Evolutionary conservation across 2,797 vertebrate genomes (phyloP).

Genomic region (Propithecus perrieri): DNA sequence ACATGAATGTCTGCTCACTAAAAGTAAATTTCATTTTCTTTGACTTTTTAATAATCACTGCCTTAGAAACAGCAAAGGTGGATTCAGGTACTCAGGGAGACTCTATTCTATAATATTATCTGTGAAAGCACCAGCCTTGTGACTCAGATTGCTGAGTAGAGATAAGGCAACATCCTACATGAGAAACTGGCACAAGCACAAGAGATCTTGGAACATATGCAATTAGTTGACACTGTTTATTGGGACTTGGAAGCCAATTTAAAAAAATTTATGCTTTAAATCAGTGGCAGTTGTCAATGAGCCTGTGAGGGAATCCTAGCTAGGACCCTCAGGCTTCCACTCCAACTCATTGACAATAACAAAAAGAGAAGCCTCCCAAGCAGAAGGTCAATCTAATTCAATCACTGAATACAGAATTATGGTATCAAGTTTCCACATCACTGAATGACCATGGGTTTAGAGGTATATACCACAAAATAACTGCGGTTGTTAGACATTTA

Average conservation of each 20-base stretch:
- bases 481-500: slow-evolving; percentile 53
- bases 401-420: slow-evolving; percentile 57
- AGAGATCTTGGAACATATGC: slow-evolving; percentile 21
- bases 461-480: slow-evolving; percentile 60
- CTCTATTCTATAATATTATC: slow-evolving; percentile 46
- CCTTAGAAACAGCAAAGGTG: slow-evolving; percentile 57
- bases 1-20: slow-evolving; percentile 46
- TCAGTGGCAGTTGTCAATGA: slow-evolving; percentile 46
- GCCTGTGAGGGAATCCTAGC: slow-evolving; percentile 22
- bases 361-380: slow-evolving; percentile 40
- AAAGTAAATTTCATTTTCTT: slow-evolving; percentile 67
- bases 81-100: slow-evolving; percentile 46
- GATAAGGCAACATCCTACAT: background rate
- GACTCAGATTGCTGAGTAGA: slow-evolving; percentile 31
- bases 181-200: slow-evolving; percentile 24
- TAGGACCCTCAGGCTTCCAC: slow-evolving; percentile 46
- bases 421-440: slow-evolving; percentile 33
- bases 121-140: slow-evolving; percentile 1
- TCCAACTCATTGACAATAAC: slow-evolving; percentile 50
- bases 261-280: slow-evolving; percentile 63
- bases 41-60: slow-evolving; percentile 69
- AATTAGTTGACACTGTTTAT: slow-evolving; percentile 49
- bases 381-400: slow-evolving; percentile 45
- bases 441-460: slow-evolving; percentile 54
- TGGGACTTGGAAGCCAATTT: slow-evolving; percentile 28